Base-by-base conservation (phyloP, 2,797 vertebrate species). In the Malacoctenus gilli region DNA sequence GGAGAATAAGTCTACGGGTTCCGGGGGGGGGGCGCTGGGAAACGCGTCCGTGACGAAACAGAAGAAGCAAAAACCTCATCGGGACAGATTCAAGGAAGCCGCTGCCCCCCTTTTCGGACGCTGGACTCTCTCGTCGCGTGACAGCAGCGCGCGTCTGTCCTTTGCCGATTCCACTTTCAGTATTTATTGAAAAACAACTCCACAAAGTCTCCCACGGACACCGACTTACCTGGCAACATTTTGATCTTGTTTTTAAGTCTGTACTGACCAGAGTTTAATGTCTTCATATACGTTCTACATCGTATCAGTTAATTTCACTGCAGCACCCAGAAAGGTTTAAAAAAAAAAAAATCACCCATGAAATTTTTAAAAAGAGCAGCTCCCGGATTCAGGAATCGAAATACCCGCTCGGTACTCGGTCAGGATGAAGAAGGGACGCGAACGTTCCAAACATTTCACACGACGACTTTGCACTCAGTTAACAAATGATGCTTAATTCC, bases 401-500 rank as follows among this genome's bases (percentile, higher is more conserved):
- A n/a, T n/a, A n/a, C n/a, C n/a, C n/a, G 15, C 28, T 42, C 12
- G 1, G 41, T 34, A 50, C 22, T 48, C 36, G 15, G 49, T 62
- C 11, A 48, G 72, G 65, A 53, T 75, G 3, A 59, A 72, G 51
- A 82, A 79, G 72, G 65, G 71, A 73, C 9, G 7, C 25, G 3
- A 2, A 43, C 40, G 52, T 40, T 49, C 46, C 36, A 28, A 59
- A 56, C 65, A 73, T 75, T 77, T 77, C 51, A 75, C 46, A 2
- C 1, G 2, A 52, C 38, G 1, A 57, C 30, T 63, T 80, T 85
- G 75, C 77, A 83, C 75, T 70, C 0, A 3, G 62, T 67, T 28
- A 35, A 65, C 11, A 42, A 36, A 14, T 49, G 20, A 13, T 34
- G 18, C 30, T 74, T 36, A 16, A 14, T 50, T 53, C 32, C 43